Evolutionary conservation across 2,888 invertebrate species (phyloP).

Genomic region (Cabera pusaria): DNA sequence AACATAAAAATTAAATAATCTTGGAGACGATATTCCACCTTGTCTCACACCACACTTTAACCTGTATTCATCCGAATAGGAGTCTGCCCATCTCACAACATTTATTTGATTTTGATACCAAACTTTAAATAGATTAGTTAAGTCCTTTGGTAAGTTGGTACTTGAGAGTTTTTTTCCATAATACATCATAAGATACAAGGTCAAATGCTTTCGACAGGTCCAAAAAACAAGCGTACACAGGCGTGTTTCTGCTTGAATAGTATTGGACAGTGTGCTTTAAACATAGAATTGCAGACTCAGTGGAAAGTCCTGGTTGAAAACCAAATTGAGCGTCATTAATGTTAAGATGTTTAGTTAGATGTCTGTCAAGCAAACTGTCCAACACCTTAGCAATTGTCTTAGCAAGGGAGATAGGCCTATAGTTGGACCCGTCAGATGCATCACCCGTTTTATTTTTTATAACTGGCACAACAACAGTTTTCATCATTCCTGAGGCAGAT

Average conservation of each 20-base stretch:
- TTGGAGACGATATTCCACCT: not conserved
- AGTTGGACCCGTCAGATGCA: not conserved
- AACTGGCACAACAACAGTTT: slow-evolving; percentile 1
- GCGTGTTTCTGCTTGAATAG: slow-evolving; percentile 4
- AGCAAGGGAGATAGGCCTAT: not conserved
- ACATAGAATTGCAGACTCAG: slow-evolving; percentile 15
- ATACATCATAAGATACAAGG: slow-evolving; percentile 5
- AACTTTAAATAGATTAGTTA: not conserved
- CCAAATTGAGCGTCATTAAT: not conserved
- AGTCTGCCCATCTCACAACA: not conserved
- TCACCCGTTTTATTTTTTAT: not conserved
- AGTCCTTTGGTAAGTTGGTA: not conserved
- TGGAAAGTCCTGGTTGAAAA: slow-evolving; percentile 4
- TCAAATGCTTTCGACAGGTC: slow-evolving; percentile 17
- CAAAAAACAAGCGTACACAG: slow-evolving; percentile 14
- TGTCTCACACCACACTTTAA: not conserved
- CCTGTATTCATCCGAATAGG: not conserved
- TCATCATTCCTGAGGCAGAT: not conserved
- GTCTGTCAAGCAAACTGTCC: slow-evolving; percentile 1
- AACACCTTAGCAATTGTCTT: not conserved
- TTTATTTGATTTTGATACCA: not conserved
- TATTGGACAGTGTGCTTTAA: slow-evolving; percentile 17
- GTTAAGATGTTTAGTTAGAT: not conserved
- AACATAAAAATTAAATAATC: slow-evolving; percentile 1
- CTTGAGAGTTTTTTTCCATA: slow-evolving; percentile 1